Percentiles rank a stretch among this genome's conserved stretches.
phyloP scores from a whole-genome alignment of 2,113 vertebrate genomes.

The Lasiurus borealis region DNA sequence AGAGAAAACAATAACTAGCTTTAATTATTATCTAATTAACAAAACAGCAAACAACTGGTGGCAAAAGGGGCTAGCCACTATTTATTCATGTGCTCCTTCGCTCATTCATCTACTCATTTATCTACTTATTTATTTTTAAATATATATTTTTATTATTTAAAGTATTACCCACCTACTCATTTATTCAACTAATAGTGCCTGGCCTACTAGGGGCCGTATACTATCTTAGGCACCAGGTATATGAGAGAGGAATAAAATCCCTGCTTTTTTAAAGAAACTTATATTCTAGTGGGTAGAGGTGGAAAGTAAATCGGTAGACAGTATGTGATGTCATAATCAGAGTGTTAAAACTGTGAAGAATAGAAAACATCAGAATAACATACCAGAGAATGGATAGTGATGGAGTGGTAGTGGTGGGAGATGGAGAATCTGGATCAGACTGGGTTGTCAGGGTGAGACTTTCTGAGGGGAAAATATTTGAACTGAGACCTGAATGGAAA shows the following conservation, averaged over 20 bases:
- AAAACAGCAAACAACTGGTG: conserved; percentile 31
- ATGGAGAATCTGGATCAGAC: neutral
- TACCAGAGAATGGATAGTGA: neutral
- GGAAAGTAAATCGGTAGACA: neutral
- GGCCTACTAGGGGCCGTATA: neutral
- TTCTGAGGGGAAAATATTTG: conserved; percentile 39
- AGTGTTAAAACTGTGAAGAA: conserved; percentile 31
- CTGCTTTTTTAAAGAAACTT: conserved; percentile 26
- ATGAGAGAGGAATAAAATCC: conserved; percentile 34
- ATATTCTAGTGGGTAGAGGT: conserved; percentile 3
- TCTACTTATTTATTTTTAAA: neutral
- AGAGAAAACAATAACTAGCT: conserved; percentile 28
- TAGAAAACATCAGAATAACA: conserved; percentile 1
- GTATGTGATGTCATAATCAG: neutral
- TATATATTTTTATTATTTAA: no score
- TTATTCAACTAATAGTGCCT: conserved; percentile 2
- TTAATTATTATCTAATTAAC: conserved; percentile 12
- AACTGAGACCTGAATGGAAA: neutral
- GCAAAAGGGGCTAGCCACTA: conserved; percentile 30
- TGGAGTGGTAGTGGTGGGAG: neutral
- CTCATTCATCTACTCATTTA: neutral
- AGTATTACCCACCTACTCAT: neutral
- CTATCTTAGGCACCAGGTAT: neutral
- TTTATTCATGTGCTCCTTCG: neutral
- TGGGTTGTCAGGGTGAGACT: neutral